Evolutionary conservation across 2,113 vertebrate species (phyloP).

Genomic region (Hepsetus odoe): DNA sequence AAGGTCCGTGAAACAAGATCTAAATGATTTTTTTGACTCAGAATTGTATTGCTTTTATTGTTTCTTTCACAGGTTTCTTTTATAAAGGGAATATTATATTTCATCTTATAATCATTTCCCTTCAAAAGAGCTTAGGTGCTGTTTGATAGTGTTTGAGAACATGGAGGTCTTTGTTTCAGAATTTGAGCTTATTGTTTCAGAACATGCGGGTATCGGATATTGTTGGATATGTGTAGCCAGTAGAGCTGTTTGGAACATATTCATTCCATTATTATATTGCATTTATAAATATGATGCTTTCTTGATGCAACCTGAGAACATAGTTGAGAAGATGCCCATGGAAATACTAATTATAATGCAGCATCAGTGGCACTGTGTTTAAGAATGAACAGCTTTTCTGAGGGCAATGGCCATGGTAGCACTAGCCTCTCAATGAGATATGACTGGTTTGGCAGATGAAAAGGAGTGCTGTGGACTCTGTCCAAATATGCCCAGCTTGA

Average conservation of each 20-base stretch:
- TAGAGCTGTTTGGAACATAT: neutral
- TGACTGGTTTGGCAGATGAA: constrained; percentile 44
- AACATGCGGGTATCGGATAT: neutral
- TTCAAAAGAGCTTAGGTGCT: constrained; percentile 19
- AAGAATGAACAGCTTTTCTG: constrained; percentile 25
- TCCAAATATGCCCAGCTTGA: constrained; percentile 49
- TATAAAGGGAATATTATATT: neutral
- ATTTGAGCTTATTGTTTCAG: neutral
- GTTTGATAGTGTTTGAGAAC: constrained; percentile 37
- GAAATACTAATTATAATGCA: constrained; percentile 4
- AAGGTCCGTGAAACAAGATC: neutral
- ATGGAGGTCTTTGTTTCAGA: neutral
- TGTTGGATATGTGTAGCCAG: neutral
- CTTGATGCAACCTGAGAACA: neutral
- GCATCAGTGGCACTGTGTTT: constrained; percentile 3
- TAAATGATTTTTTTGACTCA: neutral
- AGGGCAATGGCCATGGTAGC: constrained; percentile 26
- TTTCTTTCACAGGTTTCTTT: neutral
- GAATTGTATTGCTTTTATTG: neutral
- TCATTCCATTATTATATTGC: neutral
- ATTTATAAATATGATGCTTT: neutral
- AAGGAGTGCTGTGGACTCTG: constrained; percentile 47
- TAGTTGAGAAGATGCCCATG: neutral
- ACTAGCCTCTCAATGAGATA: constrained; percentile 41
- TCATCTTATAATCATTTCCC: constrained; percentile 25